Conservation (phyloP, 2,888 invertebrate species). For the Ypsolopha scabrella region DNA sequence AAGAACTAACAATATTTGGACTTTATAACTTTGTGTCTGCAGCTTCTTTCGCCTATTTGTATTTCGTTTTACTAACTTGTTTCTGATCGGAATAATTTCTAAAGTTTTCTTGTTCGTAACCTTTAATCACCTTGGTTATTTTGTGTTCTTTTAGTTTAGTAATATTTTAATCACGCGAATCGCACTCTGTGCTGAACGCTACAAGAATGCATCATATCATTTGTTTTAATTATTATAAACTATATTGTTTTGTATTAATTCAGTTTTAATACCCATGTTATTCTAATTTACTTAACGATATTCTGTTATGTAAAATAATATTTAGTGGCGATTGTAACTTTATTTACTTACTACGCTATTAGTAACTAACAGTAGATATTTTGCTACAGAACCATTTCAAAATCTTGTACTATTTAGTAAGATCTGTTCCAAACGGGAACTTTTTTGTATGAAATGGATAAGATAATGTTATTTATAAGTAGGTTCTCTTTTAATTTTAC, state of each 20-base stretch:
- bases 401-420: constrained; percentile 19
- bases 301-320: constrained; percentile 8
- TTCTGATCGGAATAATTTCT: constrained; percentile 5
- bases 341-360: constrained; percentile 6
- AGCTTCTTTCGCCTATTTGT: neutral
- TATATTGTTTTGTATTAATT: constrained; percentile 48
- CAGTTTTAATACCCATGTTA: constrained; percentile 28
- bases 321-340: constrained; percentile 29
- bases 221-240: constrained; percentile 56
- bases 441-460: constrained; percentile 65
- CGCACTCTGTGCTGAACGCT: constrained; percentile 44
- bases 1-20: neutral
- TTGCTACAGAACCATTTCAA: constrained; percentile 30
- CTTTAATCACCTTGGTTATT: constrained; percentile 28
- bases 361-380: constrained; percentile 19
- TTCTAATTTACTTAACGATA: constrained; percentile 17
- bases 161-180: constrained; percentile 35
- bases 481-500: constrained; percentile 15
- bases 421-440: constrained; percentile 46
- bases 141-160: constrained; percentile 48
- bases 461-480: constrained; percentile 14
- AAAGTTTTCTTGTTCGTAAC: constrained; percentile 8
- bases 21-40: neutral
- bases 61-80: constrained; percentile 7
- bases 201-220: constrained; percentile 72